Base-by-base conservation (phyloP, 2,113 vertebrate species). In the Synchiropus splendidus region DNA sequence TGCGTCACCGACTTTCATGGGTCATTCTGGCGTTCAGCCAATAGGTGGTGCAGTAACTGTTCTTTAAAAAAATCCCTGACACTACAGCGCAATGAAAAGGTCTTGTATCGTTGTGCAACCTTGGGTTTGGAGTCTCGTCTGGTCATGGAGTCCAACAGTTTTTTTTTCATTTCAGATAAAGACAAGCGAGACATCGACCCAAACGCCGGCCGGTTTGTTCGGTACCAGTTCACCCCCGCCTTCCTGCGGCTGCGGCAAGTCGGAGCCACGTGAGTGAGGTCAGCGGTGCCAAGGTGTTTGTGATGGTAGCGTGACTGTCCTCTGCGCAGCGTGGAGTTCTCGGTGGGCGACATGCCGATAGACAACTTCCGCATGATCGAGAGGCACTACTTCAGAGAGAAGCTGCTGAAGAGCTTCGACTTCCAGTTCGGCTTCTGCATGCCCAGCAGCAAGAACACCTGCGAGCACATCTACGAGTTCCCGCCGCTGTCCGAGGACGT, bases 371-470 rank as follows among this genome's bases (percentile, higher is more conserved):
- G 94, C 31, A 99, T 99, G 95, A 97, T 99, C 0, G 95, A 99
- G 86, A 88, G 92, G 74, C 95, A 99, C 72, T 98, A 98, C 60
- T 99, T 99, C 79, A 88, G 90, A 1, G 89, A 96, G 45, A 88
- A 88, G 42, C 74, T 99, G 43, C 89, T 99, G 16, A 99, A 99
- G 78, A 98, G 92, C 66, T 99, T 99, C 17, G 94, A 99, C 64
- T 99, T 99, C 42, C 90, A 98, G 59, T 99, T 99, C 36, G 95
- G 95, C 30, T 99, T 99, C 85, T 99, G 95, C 77, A 99, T 99
- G 75, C 93, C 95, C 62, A 93, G 90, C 88, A 97, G 92, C 85
- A 98, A 92, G 84, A 99, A 99, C 57, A 94, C 92, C 1, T 98
- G 94, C 12, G 94, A 98, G 64, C 93, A 98, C 84, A 97, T 99